Conservation (phyloP, 2,888 invertebrate species). For the Cyrtodaria siliqua region DNA sequence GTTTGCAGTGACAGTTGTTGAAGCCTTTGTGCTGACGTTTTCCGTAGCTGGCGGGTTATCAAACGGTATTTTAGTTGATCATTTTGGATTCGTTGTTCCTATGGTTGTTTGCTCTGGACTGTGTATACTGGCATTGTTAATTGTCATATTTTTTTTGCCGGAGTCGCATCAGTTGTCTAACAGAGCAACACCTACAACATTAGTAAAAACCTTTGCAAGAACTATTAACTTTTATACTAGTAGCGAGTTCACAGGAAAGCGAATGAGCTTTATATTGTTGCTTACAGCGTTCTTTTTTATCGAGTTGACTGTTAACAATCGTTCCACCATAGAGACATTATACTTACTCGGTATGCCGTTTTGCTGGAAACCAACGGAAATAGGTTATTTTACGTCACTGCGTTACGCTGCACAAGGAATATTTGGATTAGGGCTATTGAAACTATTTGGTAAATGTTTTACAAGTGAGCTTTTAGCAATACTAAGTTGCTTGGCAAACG, state of each 20-base stretch:
- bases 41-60: not conserved
- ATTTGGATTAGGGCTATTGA: not conserved
- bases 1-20: not conserved
- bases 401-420: not conserved
- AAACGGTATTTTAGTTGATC: not conserved
- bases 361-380: slow-evolving; percentile 5
- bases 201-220: not conserved
- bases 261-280: not conserved
- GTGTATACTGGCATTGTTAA: not conserved
- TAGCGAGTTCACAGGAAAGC: not conserved
- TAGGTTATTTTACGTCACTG: slow-evolving; percentile 6
- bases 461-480: not conserved
- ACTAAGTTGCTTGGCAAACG: not conserved
- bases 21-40: not conserved
- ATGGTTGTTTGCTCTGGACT: not conserved
- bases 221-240: not conserved
- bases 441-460: not conserved
- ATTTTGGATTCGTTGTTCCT: not conserved
- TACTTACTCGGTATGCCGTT: slow-evolving; percentile 8
- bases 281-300: not conserved
- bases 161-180: not conserved
- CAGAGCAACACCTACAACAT: not conserved
- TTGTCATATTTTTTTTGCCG: not conserved
- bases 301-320: not conserved
- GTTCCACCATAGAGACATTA: not conserved